Base-by-base conservation (phyloP, 2,888 invertebrate genomes). In the Hoplodrina ambigua region DNA sequence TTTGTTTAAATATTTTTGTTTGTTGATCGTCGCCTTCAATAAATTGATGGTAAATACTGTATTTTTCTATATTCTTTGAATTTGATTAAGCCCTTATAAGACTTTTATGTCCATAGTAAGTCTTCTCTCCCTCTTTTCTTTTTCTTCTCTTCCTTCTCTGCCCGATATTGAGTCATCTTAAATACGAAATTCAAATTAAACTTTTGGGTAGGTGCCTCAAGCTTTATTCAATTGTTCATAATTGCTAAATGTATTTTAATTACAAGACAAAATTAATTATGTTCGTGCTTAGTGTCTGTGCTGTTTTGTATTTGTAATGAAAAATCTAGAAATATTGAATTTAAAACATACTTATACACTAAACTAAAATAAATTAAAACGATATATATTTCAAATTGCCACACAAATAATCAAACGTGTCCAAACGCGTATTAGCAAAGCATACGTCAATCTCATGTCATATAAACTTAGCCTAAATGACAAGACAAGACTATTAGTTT, bases 11-110 rank as follows among this genome's bases (percentile, higher is more conserved):
- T 65, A 69, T 72, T 76, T 79, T 72, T 44, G 68, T 79, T 82
- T 72, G 64, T 63, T 82, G 68, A 79, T 79, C 80, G 70, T 81
- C 79, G 73, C 80, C 70, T 72, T 75, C 69, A 80, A 76, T 79
- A 80, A 72, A 75, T 75, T 77, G 73, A 66, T 69, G 75, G 59
- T 10, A 69, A 75, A 70, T 60, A 77, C 62, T 69, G 37, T 72
- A 76, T 75, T 70, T 69, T 58, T 70, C 37, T 52, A 30, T 50
- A n/a, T 37, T 13, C 0, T 33, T 60, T 60, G 2, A 4, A 19
- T 50, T 44, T 46, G 17, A 37, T 54, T 76, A 25, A 5, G 25
- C 25, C 25, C 1, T 25, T 25, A 25, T 25, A 25, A 25, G 25
- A 1, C 5, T 30, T 25, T n/a, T 17, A 3, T 25, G 15, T n/a